Conservation (phyloP, 2,888 invertebrate genomes). For the Sylvicola cinctus region DNA sequence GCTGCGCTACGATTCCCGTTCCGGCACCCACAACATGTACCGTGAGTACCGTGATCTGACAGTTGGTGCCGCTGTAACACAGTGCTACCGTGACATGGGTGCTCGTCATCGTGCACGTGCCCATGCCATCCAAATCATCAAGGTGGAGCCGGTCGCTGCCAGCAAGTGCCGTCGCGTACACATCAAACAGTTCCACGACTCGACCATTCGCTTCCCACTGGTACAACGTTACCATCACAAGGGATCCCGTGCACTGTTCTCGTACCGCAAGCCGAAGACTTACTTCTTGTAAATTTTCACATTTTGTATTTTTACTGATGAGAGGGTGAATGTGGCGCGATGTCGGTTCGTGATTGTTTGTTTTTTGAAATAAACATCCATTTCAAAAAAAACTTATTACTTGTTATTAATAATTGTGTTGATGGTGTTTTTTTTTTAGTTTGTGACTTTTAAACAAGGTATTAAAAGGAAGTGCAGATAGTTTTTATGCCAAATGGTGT, state of each 20-base stretch:
- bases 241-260: conserved; percentile 67
- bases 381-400: no score
- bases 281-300: conserved; percentile 21
- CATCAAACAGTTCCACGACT: conserved; percentile 97
- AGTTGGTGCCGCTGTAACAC: conserved; percentile 90
- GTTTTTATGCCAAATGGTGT: no score
- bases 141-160: conserved; percentile 82
- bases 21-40: conserved; percentile 99
- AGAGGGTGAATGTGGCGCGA: no score
- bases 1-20: conserved; percentile 96
- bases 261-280: conserved; percentile 29
- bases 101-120: conserved; percentile 96
- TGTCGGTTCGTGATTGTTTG: no score
- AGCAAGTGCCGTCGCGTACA: conserved; percentile 78
- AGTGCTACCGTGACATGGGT: conserved; percentile 97
- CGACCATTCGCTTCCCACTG: conserved; percentile 90
- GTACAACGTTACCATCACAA: conserved; percentile 74
- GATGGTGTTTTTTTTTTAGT: no score
- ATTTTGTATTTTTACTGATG: neutral
- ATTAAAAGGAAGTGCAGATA: no score
- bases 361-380: no score
- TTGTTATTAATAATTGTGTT: no score
- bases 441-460: no score
- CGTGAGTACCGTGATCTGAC: conserved; percentile 95
- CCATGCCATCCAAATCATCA: conserved; percentile 93